Evolutionary conservation across 2,888 invertebrate species (phyloP).

Genomic region (Drosophila borealis): DNA sequence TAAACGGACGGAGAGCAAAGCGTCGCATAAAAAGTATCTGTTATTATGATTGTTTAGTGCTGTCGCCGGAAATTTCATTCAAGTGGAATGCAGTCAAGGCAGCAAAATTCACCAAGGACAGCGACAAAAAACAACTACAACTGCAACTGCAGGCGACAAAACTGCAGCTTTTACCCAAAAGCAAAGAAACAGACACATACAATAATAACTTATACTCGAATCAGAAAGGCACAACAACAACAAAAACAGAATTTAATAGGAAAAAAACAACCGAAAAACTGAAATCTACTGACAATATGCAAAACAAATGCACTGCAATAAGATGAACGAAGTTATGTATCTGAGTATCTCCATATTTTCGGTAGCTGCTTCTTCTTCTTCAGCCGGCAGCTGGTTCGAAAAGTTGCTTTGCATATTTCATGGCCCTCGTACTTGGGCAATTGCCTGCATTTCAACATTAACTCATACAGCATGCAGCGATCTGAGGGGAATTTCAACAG

Average conservation of each 20-base stretch:
- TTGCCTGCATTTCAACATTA: conserved; percentile 65
- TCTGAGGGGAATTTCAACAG: conserved; percentile 49
- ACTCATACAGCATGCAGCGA: conserved; percentile 55
- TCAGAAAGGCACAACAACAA: conserved; percentile 5
- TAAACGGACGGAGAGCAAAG: conserved; percentile 41
- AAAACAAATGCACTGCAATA: conserved; percentile 45
- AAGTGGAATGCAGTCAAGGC: conserved; percentile 55
- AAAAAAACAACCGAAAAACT: conserved; percentile 24
- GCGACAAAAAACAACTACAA: conserved; percentile 33
- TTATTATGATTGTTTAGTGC: conserved; percentile 81
- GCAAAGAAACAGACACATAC: conserved; percentile 30
- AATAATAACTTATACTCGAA: conserved; percentile 54
- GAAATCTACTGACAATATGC: conserved; percentile 37
- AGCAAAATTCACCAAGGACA: conserved; percentile 40
- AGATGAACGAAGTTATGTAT: conserved; percentile 37
- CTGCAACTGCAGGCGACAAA: conserved; percentile 61
- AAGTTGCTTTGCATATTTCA: conserved; percentile 76
- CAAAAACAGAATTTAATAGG: conserved; percentile 17
- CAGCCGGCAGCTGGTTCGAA: conserved; percentile 36
- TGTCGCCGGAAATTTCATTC: conserved; percentile 80
- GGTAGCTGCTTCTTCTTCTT: conserved; percentile 17
- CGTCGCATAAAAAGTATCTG: conserved; percentile 65
- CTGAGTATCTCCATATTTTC: conserved; percentile 35
- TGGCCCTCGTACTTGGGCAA: conserved; percentile 47
- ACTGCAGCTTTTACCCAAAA: conserved; percentile 47